Evolutionary conservation across 2,797 vertebrate genomes (phyloP).

Genomic region (Carapus acus): DNA sequence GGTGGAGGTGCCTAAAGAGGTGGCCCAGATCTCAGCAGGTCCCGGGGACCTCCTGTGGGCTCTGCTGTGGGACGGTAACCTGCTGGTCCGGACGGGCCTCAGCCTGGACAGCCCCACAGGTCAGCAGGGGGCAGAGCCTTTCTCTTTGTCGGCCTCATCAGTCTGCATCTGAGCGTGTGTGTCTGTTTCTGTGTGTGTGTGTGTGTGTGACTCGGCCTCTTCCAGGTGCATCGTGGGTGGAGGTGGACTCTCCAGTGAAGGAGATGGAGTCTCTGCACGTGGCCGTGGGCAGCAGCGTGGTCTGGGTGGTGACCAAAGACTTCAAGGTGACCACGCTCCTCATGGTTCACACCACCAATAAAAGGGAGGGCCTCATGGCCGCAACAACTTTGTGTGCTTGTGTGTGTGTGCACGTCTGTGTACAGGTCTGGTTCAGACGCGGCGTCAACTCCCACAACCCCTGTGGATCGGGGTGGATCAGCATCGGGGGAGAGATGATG

Average conservation of each 20-base stretch:
- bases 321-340: too few species aligned
- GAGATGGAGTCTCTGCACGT: conserved; percentile 84
- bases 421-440: conserved; percentile 95
- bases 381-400: background rate
- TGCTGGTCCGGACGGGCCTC: conserved; percentile 87
- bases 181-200: background rate
- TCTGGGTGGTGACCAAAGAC: conserved; percentile 95
- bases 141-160: too few species aligned
- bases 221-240: conserved; percentile 77
- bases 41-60: conserved; percentile 93
- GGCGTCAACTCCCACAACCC: conserved; percentile 94
- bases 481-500: conserved; percentile 92
- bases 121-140: conserved; percentile 21
- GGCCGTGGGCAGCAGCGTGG: conserved; percentile 83
- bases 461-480: conserved; percentile 93
- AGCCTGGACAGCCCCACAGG: conserved; percentile 80
- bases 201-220: background rate
- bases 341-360: too few species aligned
- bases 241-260: conserved; percentile 81
- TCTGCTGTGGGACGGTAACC: conserved; percentile 93
- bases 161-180: background rate
- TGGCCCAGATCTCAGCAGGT: conserved; percentile 87
- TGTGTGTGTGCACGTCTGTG: conserved; percentile 14
- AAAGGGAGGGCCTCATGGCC: too few species aligned
- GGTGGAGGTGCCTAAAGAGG: conserved; percentile 82